Evolutionary conservation across 2,113 vertebrate genomes (phyloP), one percentile per base, ranked within the genome.

Genomic region (Mastomys coucha): DNA sequence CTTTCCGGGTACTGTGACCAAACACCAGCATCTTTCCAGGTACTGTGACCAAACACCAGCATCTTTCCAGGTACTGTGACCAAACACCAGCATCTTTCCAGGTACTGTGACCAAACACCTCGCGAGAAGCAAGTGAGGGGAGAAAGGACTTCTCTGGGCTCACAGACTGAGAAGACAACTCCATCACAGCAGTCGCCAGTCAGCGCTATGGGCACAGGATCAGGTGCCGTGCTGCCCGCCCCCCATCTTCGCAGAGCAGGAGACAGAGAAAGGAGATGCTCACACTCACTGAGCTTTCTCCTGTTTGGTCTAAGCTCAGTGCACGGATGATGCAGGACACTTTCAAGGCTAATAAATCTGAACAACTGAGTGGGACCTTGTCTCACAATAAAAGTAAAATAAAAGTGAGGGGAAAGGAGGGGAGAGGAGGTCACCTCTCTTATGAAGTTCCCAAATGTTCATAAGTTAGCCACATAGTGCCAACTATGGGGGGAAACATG

Each of bases 361-460:
- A 67, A 24, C 63, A 67, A 67, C 65, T 33, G 31, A 67, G 65
- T 67, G 5, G 65, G 65, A 14, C 65, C 65, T 33, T 67, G 65
- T 67, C 65, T 67, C 65, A 67, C 65, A 31, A 31, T 31, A 67
- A 67, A 26, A 67, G 28, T 33, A 33, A 67, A 26, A 31, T 14
- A 33, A 67, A 67, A 67, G 26, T 4, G 9, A 11, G 65, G 28
- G 26, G 28, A 67, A 67, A 11, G 28, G 11, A 67, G 65, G 26
- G 28, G 65, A 67, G 28, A 67, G 9, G 63, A 9, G 63, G 24
- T 24, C 24, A 11, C 63, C 26, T 65, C 26, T 67, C 11, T 67
- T 90, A 93, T 36, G 24, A 91, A 95, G 73, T 76, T 36, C 33
- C 90, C 17, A 70, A 53, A 84, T 73, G 45, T 91, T 69, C n/a